Evolutionary conservation across 2,888 invertebrate genomes (phyloP), one percentile per base, ranked within the genome.

Genomic region (Leucoma salicis): DNA sequence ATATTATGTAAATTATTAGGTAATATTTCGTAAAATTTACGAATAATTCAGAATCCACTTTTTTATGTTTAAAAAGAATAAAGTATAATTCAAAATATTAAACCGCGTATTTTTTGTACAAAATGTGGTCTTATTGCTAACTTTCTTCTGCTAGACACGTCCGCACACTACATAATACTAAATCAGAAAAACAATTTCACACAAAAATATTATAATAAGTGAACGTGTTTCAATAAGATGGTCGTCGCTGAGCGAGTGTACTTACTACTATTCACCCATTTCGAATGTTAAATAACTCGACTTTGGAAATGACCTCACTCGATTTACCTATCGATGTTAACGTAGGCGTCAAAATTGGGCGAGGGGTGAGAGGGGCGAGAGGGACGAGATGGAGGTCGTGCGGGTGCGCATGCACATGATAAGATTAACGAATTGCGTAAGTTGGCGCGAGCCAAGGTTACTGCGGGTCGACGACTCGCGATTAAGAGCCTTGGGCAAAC

Each of bases 361-460:
- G 74, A 79, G 77, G 78, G 75, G 74, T 74, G 67, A 68, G 76
- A 66, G 82, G 75, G 70, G 39, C 35, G 11, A 27, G 27, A 27
- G 27, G 29, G 12, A 11, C 29, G 31, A 58, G 51, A 64, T 53
- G 75, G 82, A 82, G 85, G 82, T 77, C 79, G 73, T 58, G 69
- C 74, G 74, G 73, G 78, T 77, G 75, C 77, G 81, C 80, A 84
- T 86, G 80, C 80, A 78, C 79, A 87, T 82, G 85, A 87, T 88
- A 87, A 88, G 86, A 87, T 87, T 85, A 83, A 76, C 76, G 65
- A 76, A 82, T 89, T 89, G 88, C 88, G 88, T 88, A 89, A 87
- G 82, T 76, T 75, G 66, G 70, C 76, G 78, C 80, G 79, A 75
- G 68, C 77, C 86, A 88, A 89, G 88, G 88, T 86, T 79, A 87